Conservation (phyloP, 2,888 invertebrate species). For the Hyposoter didymator region DNA sequence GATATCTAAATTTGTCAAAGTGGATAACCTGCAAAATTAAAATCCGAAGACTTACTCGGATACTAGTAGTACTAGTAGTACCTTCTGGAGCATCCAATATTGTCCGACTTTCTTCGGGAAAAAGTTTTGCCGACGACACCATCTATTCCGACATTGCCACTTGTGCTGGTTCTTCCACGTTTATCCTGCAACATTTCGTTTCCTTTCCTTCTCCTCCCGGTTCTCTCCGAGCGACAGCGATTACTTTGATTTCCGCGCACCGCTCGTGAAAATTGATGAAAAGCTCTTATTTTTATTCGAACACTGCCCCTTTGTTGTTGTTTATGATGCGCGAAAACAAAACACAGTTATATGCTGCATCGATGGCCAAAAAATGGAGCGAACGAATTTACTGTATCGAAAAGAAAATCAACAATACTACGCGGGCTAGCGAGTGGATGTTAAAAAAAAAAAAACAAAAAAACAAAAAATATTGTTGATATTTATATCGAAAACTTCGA, state of each 20-base stretch:
- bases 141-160: constrained; percentile 40
- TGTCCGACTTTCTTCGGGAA: constrained; percentile 62
- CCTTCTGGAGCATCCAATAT: constrained; percentile 67
- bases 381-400: background rate
- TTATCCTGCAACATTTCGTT: constrained; percentile 65
- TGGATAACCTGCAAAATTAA: background rate
- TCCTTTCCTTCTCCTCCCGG: background rate
- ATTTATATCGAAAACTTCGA: constrained; percentile 7
- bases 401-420: background rate
- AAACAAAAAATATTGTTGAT: background rate
- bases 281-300: background rate
- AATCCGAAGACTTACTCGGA: constrained; percentile 26
- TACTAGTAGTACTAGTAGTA: constrained; percentile 43
- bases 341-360: background rate
- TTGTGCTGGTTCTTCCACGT: constrained; percentile 51
- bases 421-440: background rate
- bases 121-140: constrained; percentile 56
- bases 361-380: background rate
- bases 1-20: background rate
- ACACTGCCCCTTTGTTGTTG: background rate
- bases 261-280: background rate
- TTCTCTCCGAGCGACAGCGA: background rate
- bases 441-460: background rate
- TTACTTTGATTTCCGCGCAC: background rate
- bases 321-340: background rate